Conservation (phyloP, 2,888 invertebrate species). For the Hypsopygia costalis region DNA sequence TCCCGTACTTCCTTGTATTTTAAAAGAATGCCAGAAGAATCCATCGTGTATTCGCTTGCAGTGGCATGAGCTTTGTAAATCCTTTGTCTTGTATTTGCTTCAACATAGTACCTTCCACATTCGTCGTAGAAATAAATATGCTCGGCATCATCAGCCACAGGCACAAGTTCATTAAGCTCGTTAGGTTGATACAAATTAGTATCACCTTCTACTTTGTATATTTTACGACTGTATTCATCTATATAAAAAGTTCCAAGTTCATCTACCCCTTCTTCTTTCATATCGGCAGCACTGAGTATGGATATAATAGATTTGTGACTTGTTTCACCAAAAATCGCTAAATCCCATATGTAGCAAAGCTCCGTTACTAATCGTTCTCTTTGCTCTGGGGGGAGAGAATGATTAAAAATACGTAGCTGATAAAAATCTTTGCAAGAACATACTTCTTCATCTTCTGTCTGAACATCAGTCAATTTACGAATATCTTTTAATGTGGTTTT, state of each 20-base stretch:
- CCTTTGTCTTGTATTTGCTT: constrained; percentile 49
- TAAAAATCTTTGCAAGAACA: constrained; percentile 62
- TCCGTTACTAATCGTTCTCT: constrained; percentile 63
- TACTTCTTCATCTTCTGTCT: constrained; percentile 39
- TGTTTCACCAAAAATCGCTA: constrained; percentile 53
- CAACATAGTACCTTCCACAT: constrained; percentile 65
- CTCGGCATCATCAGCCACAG: constrained; percentile 51
- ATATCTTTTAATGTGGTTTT: constrained; percentile 49
- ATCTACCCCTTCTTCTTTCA: constrained; percentile 61
- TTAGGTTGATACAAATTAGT: constrained; percentile 53
- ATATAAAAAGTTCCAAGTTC: constrained; percentile 58
- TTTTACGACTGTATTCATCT: constrained; percentile 62
- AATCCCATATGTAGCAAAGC: constrained; percentile 61
- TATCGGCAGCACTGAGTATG: constrained; percentile 57
- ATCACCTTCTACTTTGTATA: constrained; percentile 54
- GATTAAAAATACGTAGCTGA: constrained; percentile 64
- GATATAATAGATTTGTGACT: constrained; percentile 63
- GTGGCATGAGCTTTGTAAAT: constrained; percentile 60
- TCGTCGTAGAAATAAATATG: constrained; percentile 66
- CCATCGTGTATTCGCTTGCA: constrained; percentile 70
- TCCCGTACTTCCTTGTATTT: constrained; percentile 62
- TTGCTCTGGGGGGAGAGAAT: constrained; percentile 46
- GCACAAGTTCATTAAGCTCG: constrained; percentile 56
- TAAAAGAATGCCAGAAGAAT: constrained; percentile 53
- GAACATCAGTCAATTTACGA: constrained; percentile 29